A percentile compares a stretch with the other conserved stretches of the same genome.
phyloP scores from a whole-genome alignment of 2,113 vertebrate genomes.

The Isurus oxyrinchus region DNA sequence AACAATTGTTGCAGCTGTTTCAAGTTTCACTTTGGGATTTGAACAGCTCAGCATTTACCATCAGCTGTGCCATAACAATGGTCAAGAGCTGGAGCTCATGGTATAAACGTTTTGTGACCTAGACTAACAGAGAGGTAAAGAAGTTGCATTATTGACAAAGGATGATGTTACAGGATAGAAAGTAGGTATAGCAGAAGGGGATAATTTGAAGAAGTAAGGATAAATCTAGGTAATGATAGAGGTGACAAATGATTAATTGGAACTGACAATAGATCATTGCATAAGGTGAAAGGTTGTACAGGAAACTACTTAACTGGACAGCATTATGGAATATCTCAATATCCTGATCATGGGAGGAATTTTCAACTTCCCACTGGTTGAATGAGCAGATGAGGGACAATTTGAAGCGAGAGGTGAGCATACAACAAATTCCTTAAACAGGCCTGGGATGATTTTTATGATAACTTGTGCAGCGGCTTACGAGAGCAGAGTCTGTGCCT shows the following conservation, averaged over 20 bases:
- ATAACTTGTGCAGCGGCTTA: background rate
- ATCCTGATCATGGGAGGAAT: background rate
- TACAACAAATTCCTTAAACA: background rate
- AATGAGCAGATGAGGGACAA: background rate
- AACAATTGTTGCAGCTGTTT: too few species aligned
- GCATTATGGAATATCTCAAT: background rate
- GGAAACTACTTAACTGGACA: background rate
- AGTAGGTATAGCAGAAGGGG: background rate
- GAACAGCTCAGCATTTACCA: too few species aligned
- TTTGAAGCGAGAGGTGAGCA: background rate
- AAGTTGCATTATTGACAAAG: background rate
- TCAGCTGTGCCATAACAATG: background rate
- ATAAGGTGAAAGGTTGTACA: background rate
- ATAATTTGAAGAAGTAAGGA: background rate
- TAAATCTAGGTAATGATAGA: background rate
- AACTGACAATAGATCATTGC: background rate
- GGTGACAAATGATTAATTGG: background rate
- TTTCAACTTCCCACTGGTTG: background rate
- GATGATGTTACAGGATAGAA: background rate
- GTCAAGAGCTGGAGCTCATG: background rate
- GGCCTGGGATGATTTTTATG: background rate
- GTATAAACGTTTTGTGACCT: background rate
- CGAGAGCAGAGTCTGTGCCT: background rate
- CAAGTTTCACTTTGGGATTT: too few species aligned
- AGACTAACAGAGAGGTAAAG: background rate